Percentiles rank a stretch among this genome's conserved stretches.
Evolutionary conservation across 1,140 invertebrate genomes (phyloP).

Genomic region (Panagrolaimus sp.): DNA sequence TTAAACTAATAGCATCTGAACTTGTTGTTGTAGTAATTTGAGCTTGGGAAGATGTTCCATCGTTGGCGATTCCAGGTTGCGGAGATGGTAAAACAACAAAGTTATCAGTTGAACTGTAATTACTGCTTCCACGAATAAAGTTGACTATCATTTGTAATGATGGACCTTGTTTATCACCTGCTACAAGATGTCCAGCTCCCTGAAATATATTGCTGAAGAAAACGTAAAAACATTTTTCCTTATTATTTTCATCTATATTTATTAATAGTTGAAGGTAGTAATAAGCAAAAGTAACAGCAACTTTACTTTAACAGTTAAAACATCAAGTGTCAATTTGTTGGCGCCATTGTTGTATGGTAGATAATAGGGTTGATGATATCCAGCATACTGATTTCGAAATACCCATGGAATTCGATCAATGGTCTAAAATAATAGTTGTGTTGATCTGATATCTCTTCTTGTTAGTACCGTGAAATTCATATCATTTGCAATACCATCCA

Average conservation of each 20-base stretch:
- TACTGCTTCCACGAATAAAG: constrained; percentile 32
- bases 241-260: no score
- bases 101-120: constrained; percentile 14
- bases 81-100: background rate
- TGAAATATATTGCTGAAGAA: no score
- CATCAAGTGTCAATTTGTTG: constrained; percentile 12
- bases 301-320: constrained; percentile 21
- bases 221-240: no score
- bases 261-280: no score
- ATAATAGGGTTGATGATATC: constrained; percentile 20
- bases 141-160: constrained; percentile 58
- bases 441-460: no score
- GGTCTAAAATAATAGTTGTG: background rate
- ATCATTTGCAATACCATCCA: constrained; percentile 21
- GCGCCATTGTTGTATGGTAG: background rate
- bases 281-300: no score
- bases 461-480: background rate
- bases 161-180: constrained; percentile 60
- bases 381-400: constrained; percentile 23
- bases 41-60: no score
- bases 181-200: constrained; percentile 64
- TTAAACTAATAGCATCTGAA: no score
- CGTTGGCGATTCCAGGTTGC: no score
- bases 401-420: constrained; percentile 15
- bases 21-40: no score